Base-by-base conservation (phyloP, 2,888 invertebrate species). In the Allolobophora icterica region DNA sequence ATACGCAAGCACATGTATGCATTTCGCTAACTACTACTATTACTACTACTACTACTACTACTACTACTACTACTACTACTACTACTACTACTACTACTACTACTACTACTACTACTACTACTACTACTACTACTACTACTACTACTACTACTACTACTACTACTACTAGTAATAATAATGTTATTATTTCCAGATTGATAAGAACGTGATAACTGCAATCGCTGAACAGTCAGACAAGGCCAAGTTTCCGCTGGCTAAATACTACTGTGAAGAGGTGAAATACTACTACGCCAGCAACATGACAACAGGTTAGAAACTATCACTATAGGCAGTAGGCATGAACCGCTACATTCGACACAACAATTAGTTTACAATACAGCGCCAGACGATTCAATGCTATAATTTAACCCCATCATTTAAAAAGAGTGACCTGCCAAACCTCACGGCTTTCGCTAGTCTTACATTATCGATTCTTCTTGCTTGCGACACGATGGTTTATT, bases 151-250 rank as follows among this genome's bases (percentile, higher is more conserved):
- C 38, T 38, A 42, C 13, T 1, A 17, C 42, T 52, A 52, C 84
- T 84, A 21, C 34, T 84, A 84, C 34, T 84, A 30, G n/a, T 71
- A 71, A 71, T n/a, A 11, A 71, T 8, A 71, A 71, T 71, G 17
- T 71, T 71, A n/a, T 8, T 71, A 24, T 71, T 71, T 91, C 87
- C 91, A 94, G 94, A 90, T 94, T 35, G 93, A 94, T 92, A 94
- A 94, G 87, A 92, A 92, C 17, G 93, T 93, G 13, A 94, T 94
- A n/a, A 92, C 91, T 15, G 92, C 93, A n/a, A 93, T 93, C 17
- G 94, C 94, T 21, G 92, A 91, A 35, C 92, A 92, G 15, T 58
- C 91, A n/a, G 90, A 92, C n/a, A 92, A 91, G 35, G 91, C 90
- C 34, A 92, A 92, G 42, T 92, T 91, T 58, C 92, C 92, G 13